A percentile compares a stretch with the other conserved stretches of the same genome.
These are phyloP conservation scores for Erebia aethiops DNA, from an alignment of 2,888 invertebrate genomes.

Conservation along the genomic window DNA sequence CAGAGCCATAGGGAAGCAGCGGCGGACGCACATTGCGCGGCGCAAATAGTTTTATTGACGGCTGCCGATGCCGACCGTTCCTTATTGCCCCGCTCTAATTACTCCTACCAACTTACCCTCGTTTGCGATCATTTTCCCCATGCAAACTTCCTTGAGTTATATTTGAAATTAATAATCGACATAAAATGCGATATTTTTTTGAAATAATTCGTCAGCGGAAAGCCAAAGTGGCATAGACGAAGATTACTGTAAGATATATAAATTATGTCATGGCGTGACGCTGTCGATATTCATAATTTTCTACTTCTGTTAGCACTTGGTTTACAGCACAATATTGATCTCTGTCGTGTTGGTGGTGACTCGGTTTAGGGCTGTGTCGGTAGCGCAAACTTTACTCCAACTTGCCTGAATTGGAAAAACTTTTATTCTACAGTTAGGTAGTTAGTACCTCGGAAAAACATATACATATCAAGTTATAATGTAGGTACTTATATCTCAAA, in stretches of 20 bases:
- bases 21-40: neutral
- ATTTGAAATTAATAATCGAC: neutral
- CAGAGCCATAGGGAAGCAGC: constrained; percentile 11
- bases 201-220: no score
- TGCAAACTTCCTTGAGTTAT: constrained; percentile 10
- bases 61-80: constrained; percentile 17
- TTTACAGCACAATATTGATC: constrained; percentile 1
- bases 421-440: no score
- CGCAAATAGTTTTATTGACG: constrained; percentile 23
- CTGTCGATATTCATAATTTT: neutral
- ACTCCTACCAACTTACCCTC: constrained; percentile 16
- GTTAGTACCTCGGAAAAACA: no score
- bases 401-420: no score
- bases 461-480: neutral
- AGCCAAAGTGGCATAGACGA: no score
- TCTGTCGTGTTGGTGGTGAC: neutral
- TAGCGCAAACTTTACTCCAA: no score
- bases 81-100: constrained; percentile 32
- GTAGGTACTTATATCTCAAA: no score
- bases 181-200: neutral
- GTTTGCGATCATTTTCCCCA: neutral
- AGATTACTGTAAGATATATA: neutral
- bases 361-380: neutral
- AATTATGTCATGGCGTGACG: neutral
- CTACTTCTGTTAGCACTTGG: neutral